Evolutionary conservation across 30 jellyfish, hydroid and myxozoan species (phyloP).

Genomic region (Catostylus mosaicus): DNA sequence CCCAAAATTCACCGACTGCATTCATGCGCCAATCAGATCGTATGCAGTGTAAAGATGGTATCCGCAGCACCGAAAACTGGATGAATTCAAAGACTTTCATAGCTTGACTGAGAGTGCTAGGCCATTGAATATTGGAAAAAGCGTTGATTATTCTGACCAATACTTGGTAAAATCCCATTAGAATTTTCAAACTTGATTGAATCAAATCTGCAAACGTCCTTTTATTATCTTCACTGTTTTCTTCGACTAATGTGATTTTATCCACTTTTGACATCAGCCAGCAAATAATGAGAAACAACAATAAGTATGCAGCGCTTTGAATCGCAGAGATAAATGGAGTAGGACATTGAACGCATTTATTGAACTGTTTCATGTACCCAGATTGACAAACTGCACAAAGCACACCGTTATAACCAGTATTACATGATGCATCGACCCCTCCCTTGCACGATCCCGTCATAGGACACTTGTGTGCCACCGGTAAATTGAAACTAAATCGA

Average conservation of each 20-base stretch:
- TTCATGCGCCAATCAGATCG: constrained; percentile 6
- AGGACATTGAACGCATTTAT: constrained; percentile 30
- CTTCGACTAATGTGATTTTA: background rate
- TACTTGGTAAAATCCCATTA: constrained; percentile 46
- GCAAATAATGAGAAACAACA: constrained; percentile 13
- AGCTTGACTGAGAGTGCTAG: constrained; percentile 3
- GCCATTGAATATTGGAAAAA: constrained; percentile 38
- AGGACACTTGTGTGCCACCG: constrained; percentile 40
- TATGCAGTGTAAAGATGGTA: constrained; percentile 35
- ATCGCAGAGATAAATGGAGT: constrained; percentile 5
- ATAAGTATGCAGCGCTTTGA: background rate
- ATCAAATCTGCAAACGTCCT: constrained; percentile 50
- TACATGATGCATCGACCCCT: constrained; percentile 36
- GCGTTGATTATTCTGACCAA: constrained; percentile 1
- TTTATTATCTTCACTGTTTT: background rate
- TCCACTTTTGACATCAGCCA: constrained; percentile 21
- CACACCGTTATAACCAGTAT: constrained; percentile 10
- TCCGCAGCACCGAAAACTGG: constrained; percentile 19
- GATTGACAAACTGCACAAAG: constrained; percentile 45
- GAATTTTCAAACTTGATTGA: too few relatives aligned
- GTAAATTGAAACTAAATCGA: background rate
- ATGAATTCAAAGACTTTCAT: constrained; percentile 7
- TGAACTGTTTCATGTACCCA: constrained; percentile 11
- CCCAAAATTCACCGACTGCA: constrained; percentile 29
- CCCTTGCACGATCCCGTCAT: constrained; percentile 37